These are phyloP conservation scores for Stercorarius parasiticus DNA, from an alignment of 2,113 vertebrate genomes.

Conservation along the genomic window DNA sequence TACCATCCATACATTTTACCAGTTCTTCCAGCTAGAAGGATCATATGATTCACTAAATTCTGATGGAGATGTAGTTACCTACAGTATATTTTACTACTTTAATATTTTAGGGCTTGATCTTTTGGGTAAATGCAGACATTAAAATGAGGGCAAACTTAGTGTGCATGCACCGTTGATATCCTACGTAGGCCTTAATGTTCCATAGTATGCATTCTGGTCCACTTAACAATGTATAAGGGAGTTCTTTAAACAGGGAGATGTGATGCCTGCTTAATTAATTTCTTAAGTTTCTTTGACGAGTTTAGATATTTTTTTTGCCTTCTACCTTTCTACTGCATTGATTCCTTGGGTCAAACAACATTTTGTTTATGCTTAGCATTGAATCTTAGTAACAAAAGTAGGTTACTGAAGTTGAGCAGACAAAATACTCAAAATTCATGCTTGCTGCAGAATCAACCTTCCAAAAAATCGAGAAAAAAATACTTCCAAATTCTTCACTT, in stretches of 20 bases:
- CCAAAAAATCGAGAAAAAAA: neutral
- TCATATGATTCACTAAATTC: neutral
- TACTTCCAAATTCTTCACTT: neutral
- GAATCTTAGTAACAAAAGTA: neutral
- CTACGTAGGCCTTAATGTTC: neutral
- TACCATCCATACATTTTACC: neutral
- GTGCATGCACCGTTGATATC: accelerated
- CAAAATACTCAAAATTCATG: neutral
- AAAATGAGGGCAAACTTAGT: neutral
- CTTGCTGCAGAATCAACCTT: neutral
- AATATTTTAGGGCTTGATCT: neutral
- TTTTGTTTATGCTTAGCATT: neutral
- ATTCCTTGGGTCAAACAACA: neutral
- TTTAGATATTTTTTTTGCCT: neutral
- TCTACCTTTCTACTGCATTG: neutral
- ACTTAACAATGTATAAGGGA: neutral
- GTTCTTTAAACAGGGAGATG: neutral
- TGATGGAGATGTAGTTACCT: neutral
- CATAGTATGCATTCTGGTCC: neutral
- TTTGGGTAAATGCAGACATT: neutral
- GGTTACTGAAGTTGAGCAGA: neutral
- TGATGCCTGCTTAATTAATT: neutral
- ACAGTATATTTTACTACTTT: neutral
- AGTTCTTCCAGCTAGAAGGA: neutral
- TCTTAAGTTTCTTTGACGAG: neutral